Evolutionary conservation across 1,140 invertebrate genomes (phyloP).

Genomic region (Ceratitis capitata): DNA sequence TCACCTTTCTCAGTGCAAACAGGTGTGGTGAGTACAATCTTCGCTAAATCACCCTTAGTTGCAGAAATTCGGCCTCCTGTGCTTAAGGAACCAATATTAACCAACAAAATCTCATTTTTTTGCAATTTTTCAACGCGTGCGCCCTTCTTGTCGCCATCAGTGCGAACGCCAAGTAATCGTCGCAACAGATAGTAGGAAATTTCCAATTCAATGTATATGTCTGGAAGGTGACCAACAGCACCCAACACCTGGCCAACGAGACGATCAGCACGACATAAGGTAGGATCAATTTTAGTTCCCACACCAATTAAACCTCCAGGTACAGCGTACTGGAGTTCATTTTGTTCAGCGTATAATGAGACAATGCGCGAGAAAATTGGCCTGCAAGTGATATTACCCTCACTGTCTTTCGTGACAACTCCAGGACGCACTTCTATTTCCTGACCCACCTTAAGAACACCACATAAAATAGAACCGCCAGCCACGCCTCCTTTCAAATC

Average conservation of each 20-base stretch:
- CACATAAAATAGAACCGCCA: conserved; percentile 96
- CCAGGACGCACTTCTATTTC: conserved; percentile 87
- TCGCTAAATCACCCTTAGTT: conserved; percentile 97
- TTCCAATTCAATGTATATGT: conserved; percentile 98
- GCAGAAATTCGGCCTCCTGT: conserved; percentile 96
- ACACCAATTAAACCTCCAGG: conserved; percentile 99
- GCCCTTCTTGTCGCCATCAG: conserved; percentile 98
- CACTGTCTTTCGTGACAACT: conserved; percentile 94
- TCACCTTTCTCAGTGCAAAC: conserved; percentile 99
- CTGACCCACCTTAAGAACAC: conserved; percentile 88
- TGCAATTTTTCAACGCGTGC: conserved; percentile 94
- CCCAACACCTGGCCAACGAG: conserved; percentile 98
- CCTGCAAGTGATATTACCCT: conserved; percentile 94
- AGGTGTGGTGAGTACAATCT: conserved; percentile 95
- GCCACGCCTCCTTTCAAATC: conserved; percentile 98
- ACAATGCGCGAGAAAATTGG: conserved; percentile 98
- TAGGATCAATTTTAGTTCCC: conserved; percentile 99
- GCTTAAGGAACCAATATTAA: conserved; percentile 98
- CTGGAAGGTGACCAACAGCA: conserved; percentile 94
- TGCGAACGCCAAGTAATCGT: conserved; percentile 94
- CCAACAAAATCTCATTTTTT: conserved; percentile 90
- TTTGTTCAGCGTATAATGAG: conserved; percentile 98
- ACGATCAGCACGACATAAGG: conserved; percentile 95
- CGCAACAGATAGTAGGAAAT: conserved; percentile 98
- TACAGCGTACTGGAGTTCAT: conserved; percentile 98